Base-by-base conservation (phyloP, 2,797 vertebrate species). In the Cottoperca gobio region DNA sequence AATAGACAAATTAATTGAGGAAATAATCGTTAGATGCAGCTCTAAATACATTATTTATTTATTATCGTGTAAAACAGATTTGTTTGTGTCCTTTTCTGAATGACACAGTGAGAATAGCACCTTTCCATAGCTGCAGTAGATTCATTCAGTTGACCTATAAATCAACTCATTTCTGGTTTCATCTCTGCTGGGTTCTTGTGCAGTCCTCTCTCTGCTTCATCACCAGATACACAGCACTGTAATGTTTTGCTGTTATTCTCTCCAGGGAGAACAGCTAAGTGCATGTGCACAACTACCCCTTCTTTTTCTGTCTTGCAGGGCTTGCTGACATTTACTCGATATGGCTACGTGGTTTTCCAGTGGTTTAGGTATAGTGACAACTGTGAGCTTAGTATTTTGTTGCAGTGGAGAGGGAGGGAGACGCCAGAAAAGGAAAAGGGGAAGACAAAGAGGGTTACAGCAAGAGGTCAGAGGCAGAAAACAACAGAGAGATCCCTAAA, bases 251-350 rank as follows among this genome's bases (percentile, higher is more conserved):
- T 69, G 65, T 55, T 73, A 24, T 60, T 54, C 46, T 76, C 81
- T 79, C 62, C 60, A 5, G 82, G 78, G 78, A 65, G 74, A 68
- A 35, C 6, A 19, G 58, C 78, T 83, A 77, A 83, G 83, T 85
- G 86, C 78, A 61, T 59, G 58, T 74, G 71, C 68, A 66, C 35
- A 45, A 6, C 77, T 16, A 14, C 67, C 62, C 57, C 70, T 74
- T 77, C 78, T 60, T 48, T 67, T 64, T 39, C 24, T 46, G 45
- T 76, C 84, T 75, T 73, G 66, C 65, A 70, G 78, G 75, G 55
- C 66, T 76, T 0, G 13, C 50, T 92, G 88, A 90, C 89, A 90
- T 90, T 87, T 91, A 84, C 86, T 84, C 53, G 21, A 78, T 78
- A 71, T 45, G 71, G 78, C 78, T 21, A 64, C 14, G 55, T 57